Evolutionary conservation across 2,797 vertebrate genomes (phyloP).

Genomic region (Stomatorhinus walkeri): DNA sequence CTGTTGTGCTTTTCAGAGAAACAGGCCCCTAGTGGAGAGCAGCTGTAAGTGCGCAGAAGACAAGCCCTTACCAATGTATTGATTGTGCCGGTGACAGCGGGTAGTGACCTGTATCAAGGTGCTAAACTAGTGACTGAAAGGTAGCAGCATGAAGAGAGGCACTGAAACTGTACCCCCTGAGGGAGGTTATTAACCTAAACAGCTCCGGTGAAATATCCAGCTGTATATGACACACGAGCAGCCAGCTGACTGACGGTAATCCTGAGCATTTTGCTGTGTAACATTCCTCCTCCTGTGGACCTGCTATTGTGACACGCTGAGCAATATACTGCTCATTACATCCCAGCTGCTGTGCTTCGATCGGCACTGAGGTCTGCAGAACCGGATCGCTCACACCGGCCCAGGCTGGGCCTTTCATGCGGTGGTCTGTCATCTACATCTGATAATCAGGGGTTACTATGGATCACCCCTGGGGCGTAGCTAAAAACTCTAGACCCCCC

Average conservation of each 20-base stretch:
- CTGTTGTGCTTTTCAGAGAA: background rate
- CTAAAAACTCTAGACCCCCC: background rate
- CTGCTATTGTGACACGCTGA: background rate
- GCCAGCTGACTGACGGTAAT: background rate
- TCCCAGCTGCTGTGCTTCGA: background rate
- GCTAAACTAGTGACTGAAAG: background rate
- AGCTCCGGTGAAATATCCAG: background rate
- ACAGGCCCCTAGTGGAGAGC: background rate
- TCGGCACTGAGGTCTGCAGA: background rate
- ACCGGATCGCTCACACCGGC: background rate
- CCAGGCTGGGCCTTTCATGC: background rate
- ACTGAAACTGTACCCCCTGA: background rate
- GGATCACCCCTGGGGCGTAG: background rate
- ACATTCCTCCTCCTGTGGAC: conserved; percentile 2
- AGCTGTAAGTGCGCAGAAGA: background rate
- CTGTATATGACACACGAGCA: background rate
- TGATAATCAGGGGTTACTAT: conserved; percentile 4
- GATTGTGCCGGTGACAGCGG: background rate
- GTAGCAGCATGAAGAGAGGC: background rate
- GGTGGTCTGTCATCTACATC: conserved; percentile 14
- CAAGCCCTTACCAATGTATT: background rate
- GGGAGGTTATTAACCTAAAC: conserved; percentile 1
- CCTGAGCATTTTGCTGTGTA: background rate
- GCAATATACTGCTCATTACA: conserved; percentile 6
- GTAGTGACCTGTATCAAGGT: background rate